Percentiles rank a stretch among this genome's conserved stretches.
Conservation (phyloP, 2,113 vertebrate species). For the Hippocampus mohnikei region DNA sequence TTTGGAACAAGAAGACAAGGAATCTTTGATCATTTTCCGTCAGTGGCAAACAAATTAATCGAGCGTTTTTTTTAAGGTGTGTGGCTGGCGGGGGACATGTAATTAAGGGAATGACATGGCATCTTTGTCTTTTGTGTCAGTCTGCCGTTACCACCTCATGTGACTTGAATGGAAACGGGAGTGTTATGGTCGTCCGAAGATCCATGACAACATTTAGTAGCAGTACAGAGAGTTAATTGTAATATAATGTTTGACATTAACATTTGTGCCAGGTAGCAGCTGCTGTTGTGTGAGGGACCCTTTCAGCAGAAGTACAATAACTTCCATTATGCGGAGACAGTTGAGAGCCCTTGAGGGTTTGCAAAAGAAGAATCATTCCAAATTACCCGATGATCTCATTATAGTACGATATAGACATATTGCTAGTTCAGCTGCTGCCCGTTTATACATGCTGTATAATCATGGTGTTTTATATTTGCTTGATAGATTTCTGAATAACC, state of each 20-base stretch:
- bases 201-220: conserved; percentile 39
- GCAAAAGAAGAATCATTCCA: neutral
- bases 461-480: neutral
- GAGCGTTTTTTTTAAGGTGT: conserved; percentile 37
- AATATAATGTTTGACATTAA: conserved; percentile 46
- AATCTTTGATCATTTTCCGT: conserved; percentile 29
- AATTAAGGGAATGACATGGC: conserved; percentile 55
- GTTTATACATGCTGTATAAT: neutral
- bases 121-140: conserved; percentile 28
- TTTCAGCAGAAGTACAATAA: conserved; percentile 21
- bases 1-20: conserved; percentile 18
- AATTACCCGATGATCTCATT: neutral
- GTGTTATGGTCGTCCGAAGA: conserved; percentile 32
- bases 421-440: neutral
- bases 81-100: conserved; percentile 13
- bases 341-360: conserved; percentile 2
- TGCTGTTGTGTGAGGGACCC: conserved; percentile 19
- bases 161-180: conserved; percentile 41
- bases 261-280: conserved; percentile 41
- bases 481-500: neutral
- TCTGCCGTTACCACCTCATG: conserved; percentile 22
- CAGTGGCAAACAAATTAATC: conserved; percentile 42
- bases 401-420: neutral
- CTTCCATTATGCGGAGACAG: conserved; percentile 16
- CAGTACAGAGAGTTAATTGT: conserved; percentile 36